A percentile compares a stretch with the other conserved stretches of the same genome.
Conservation (phyloP, 2,888 invertebrate genomes). For the Cryptophagus acutangulus region DNA sequence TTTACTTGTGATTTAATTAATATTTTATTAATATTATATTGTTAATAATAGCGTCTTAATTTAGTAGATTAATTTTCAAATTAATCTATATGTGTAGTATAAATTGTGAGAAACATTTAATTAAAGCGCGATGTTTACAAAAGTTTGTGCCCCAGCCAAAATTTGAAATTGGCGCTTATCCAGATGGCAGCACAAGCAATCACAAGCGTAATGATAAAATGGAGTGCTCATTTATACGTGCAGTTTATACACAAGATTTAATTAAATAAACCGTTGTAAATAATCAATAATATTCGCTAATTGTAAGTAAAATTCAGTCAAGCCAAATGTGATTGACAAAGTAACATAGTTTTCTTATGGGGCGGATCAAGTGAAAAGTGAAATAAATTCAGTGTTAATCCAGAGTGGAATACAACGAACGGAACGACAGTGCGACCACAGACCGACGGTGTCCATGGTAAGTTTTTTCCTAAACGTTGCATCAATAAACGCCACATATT, state of each 20-base stretch:
- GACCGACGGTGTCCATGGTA: constrained; percentile 48
- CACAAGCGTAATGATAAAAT: constrained; percentile 50
- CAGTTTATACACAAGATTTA: constrained; percentile 47
- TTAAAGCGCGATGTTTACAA: too few species aligned
- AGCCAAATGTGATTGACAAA: constrained; percentile 32
- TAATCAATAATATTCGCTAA: constrained; percentile 32
- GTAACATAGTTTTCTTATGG: constrained; percentile 24
- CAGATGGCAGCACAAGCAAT: constrained; percentile 25
- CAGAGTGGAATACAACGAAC: constrained; percentile 12
- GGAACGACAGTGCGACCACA: constrained; percentile 29
- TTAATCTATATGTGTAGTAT: too few species aligned
- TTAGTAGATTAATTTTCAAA: too few species aligned
- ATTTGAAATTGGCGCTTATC: constrained; percentile 7
- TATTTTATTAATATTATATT: too few species aligned
- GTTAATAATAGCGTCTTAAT: too few species aligned
- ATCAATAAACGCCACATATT: too few species aligned
- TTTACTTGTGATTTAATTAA: too few species aligned
- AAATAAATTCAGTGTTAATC: constrained; percentile 23
- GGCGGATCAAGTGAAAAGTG: constrained; percentile 30
- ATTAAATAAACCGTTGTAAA: constrained; percentile 40
- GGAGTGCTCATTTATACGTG: constrained; percentile 48
- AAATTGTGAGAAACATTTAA: too few species aligned
- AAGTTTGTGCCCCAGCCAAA: not conserved
- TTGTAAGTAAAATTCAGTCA: constrained; percentile 31
- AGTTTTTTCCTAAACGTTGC: too few species aligned